Evolutionary conservation across 2,888 invertebrate genomes (phyloP).

Genomic region (Molorchus minor): DNA sequence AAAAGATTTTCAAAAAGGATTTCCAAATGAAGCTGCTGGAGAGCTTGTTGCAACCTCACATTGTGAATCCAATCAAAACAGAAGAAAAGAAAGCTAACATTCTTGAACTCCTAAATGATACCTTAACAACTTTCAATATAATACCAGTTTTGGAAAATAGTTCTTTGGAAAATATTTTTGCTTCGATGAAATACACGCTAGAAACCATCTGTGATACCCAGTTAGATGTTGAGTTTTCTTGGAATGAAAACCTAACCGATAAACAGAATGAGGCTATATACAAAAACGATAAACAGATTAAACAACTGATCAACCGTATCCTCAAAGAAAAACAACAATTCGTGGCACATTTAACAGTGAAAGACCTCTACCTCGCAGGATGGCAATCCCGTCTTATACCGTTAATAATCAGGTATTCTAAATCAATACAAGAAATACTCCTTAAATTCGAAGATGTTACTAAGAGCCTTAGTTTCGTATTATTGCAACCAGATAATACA

Average conservation of each 20-base stretch:
- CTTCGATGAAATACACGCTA: background rate
- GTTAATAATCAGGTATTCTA: too few relatives aligned
- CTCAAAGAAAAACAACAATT: background rate
- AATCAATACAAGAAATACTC: conserved; percentile 5
- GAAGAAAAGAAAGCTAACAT: background rate
- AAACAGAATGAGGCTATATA: conserved; percentile 2
- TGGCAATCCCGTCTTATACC: conserved; percentile 14
- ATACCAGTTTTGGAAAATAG: background rate
- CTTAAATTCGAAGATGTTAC: conserved; percentile 4
- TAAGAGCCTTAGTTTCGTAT: conserved; percentile 8
- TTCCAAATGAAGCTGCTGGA: conserved; percentile 17
- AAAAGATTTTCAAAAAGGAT: conserved; percentile 3
- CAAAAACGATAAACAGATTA: background rate
- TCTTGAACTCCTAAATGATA: conserved; percentile 6
- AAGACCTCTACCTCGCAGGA: conserved; percentile 8
- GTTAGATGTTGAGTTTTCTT: background rate
- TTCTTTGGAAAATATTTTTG: conserved; percentile 9
- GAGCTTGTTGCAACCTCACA: conserved; percentile 5
- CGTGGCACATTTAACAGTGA: conserved; percentile 1
- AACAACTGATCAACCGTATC: background rate
- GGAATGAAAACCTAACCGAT: background rate
- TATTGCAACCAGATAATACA: background rate
- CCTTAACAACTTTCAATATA: conserved; percentile 18
- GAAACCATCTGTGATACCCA: background rate
- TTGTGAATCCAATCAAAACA: conserved; percentile 4